Evolutionary conservation across 2,797 vertebrate genomes (phyloP), one percentile per base, ranked within the genome.

Genomic region (Psittacula derbiana): DNA sequence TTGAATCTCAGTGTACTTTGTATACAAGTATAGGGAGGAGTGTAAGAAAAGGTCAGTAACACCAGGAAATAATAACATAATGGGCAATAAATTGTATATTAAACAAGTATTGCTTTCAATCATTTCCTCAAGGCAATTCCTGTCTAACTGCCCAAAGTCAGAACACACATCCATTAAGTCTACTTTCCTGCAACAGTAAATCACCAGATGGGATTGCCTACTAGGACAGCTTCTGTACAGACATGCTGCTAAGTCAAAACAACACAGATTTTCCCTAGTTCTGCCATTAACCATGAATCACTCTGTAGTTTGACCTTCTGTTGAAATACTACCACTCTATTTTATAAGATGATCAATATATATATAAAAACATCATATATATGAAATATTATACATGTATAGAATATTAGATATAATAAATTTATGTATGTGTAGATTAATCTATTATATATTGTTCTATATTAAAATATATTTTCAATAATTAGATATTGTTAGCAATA

Each of bases 311-410:
- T 44, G 28, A 60, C 23, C 50, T 66, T 24, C 21, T 61, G 6
- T 2, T 84, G 20, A 83, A 84, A 72, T 19, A 40, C 7, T 38
- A 81, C 15, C 28, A 21, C 8, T 46, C n/a, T 20, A 31, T 46
- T 46, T 31, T 20, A 31, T 46, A 30, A 69, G 11, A 13, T 36
- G 3, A 5, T 73, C 43, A 10, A 31, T 4, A 55, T 14, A 6
- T 9, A 27, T 5, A 28, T 27, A 8, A 19, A 58, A 58, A 55
- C 10, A 49, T 3, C 8, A 0, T 15, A 7, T 46, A 36, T 16
- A n/a, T 46, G 11, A 73, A 84, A 52, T 27, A 36, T 2, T 15
- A 7, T 0, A 1, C 12, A 23, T 1, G 0, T 23, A 12, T 5
- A 49, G 2, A 64, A 55, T 9, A n/a, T 36, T 9, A 57, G 1